phyloP scores from a whole-genome alignment of 2,888 invertebrate species.

The Calameuta filiformis region DNA sequence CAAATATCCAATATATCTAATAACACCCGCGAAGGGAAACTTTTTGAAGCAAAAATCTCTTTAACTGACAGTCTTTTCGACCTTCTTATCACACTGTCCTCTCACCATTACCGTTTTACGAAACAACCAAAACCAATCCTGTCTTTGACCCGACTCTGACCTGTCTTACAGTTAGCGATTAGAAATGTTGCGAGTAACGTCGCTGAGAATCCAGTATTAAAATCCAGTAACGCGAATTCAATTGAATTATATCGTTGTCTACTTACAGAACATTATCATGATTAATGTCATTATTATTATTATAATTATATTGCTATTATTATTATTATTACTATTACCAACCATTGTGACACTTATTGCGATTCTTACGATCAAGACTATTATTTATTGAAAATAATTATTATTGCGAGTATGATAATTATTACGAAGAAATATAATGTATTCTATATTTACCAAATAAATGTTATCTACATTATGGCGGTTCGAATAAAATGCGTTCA shows the following conservation, averaged over 20 bases:
- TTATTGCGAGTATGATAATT: background rate
- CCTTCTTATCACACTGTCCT: background rate
- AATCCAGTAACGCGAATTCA: background rate
- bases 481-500: background rate
- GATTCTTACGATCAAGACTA: background rate
- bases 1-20: background rate
- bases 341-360: background rate
- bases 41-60: background rate
- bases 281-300: slow-evolving; percentile 10
- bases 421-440: slow-evolving; percentile 33
- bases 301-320: background rate
- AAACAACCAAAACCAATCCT: background rate
- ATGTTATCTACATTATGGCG: slow-evolving; percentile 38
- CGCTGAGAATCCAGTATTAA: slow-evolving; percentile 17
- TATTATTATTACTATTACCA: background rate
- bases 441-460: slow-evolving; percentile 56
- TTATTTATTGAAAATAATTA: background rate
- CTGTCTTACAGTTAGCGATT: background rate
- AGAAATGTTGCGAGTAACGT: background rate
- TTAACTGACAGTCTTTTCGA: background rate
- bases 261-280: slow-evolving; percentile 17
- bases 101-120: background rate
- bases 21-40: background rate
- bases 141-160: background rate
- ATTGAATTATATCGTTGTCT: slow-evolving; percentile 17